These are phyloP conservation scores for Thaumatotibia leucotreta DNA, from an alignment of 1,140 invertebrate species.

Conservation along the genomic window DNA sequence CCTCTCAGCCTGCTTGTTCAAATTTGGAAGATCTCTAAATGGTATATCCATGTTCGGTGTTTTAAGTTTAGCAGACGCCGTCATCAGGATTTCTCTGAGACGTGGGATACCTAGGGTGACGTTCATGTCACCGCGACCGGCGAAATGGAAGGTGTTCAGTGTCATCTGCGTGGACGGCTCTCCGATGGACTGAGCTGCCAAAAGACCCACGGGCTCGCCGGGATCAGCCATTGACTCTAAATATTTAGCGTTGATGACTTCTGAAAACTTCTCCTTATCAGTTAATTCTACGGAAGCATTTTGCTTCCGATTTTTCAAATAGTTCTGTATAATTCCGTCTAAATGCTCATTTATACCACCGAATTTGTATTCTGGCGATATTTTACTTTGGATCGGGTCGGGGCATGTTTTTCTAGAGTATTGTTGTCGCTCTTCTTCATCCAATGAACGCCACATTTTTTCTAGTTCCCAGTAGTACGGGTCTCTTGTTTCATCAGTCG, in stretches of 20 bases:
- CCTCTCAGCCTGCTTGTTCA: constrained; percentile 81
- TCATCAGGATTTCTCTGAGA: constrained; percentile 97
- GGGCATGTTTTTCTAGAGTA: constrained; percentile 78
- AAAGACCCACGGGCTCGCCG: constrained; percentile 96
- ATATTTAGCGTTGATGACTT: constrained; percentile 87
- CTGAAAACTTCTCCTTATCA: constrained; percentile 77
- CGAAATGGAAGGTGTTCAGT: constrained; percentile 99
- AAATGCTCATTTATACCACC: constrained; percentile 90
- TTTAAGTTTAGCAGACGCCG: constrained; percentile 93
- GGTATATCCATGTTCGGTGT: constrained; percentile 98
- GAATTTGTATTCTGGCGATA: constrained; percentile 85
- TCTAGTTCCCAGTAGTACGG: constrained; percentile 76
- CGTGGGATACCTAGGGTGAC: constrained; percentile 98
- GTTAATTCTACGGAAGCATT: constrained; percentile 50
- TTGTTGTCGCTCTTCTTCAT: constrained; percentile 77
- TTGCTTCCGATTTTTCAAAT: constrained; percentile 72
- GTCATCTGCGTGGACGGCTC: constrained; percentile 99
- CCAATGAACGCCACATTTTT: constrained; percentile 80
- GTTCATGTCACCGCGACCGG: constrained; percentile 99
- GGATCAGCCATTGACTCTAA: constrained; percentile 88
- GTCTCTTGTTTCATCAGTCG: constrained; percentile 58
- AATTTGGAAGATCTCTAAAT: constrained; percentile 78
- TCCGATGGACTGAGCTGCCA: constrained; percentile 97
- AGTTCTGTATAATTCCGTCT: constrained; percentile 82
- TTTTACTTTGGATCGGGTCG: constrained; percentile 84